Base-by-base conservation (phyloP, 2,888 invertebrate species). In the Linnaemya vulpina region DNA sequence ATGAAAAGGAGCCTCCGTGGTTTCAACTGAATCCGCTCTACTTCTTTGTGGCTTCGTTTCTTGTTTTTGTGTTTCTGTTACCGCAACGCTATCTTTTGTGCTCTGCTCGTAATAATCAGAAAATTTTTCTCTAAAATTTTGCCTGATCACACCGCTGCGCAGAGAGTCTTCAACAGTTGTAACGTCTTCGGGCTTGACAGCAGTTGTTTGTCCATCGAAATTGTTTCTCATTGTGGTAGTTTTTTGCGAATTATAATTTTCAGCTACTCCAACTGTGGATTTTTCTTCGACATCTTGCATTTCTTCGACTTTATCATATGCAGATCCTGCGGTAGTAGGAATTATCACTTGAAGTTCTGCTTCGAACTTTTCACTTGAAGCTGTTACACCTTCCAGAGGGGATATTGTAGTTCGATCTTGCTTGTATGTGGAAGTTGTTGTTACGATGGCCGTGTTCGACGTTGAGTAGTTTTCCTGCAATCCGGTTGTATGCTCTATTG, bases 331-430 rank as follows among this genome's bases (percentile, higher is more conserved):
- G 30, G 30, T 30, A 30, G 30, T 30, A 2, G 30, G 2, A 30
- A 30, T 30, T 3, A 5, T 30, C 30, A 30, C 30, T 30, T 74
- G 35, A 20, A 15, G 13, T 49, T 49, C n/a, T n/a, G 62, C 13
- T 22, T 74, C 68, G 8, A 81, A 68, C 13, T 68, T 75, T 53
- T 43, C 15, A n/a, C n/a, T n/a, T n/a, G n/a, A n/a, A 1, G 49
- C n/a, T 10, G 40, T 68, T 1, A 40, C 60, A 40, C 30, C 51
- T 11, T 51, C 58, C 0, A 9, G 22, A 1, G 46, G 15, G 13
- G 20, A 4, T 35, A 46, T 3, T 20, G 53, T 49, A 0, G 30
- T 43, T 3, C 5, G 1, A 11, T 53, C 22, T 3, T 17, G 17
- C 2, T 5, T 49, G 9, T 49, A 17, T 49, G 49, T 49, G n/a